Base-by-base conservation (phyloP, 2,113 vertebrate genomes). In the Burhinus bistriatus region DNA sequence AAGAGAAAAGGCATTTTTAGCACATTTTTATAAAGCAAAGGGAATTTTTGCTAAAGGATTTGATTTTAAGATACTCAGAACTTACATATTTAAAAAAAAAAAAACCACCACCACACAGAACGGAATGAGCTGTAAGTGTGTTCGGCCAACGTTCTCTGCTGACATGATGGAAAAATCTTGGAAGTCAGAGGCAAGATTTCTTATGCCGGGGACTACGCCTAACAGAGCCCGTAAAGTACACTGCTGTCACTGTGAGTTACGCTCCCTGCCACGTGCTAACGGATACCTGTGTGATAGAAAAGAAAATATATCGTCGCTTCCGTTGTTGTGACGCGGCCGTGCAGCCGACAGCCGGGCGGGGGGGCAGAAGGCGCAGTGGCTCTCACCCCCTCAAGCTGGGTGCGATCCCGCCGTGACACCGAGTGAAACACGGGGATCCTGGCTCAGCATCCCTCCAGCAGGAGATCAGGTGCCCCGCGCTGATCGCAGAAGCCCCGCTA, bases 401-500 rank as follows among this genome's bases (percentile, higher is more conserved):
- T 3, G n/a, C 5, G 58, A 55, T 55, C 61, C 16, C 21, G 0
- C 40, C 40, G 40, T 40, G 40, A 40, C 27, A 13, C 27, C 2
- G 1, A 11, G 13, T 2, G 57, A 58, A 38, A n/a, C 30, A 1
- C 3, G 27, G 25, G 49, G 69, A 22, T 23, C 52, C 36, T 5
- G 77, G 45, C 80, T 42, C 42, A 36, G 68, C 78, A 82, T 85
- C 78, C 47, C 47, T 30, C 62, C 80, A 32, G 76, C 42, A 57
- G 16, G 75, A 23, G 64, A 26, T 9, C 20, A 5, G 44, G 5
- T 3, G 16, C 34, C 70, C 49, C 6, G 23, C n/a, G 5, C 2
- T 0, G 20, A 52, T 7, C 3, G 2, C 29, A 66, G 64, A 40
- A 44, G 11, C 13, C 2, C 36, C 2, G 1, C 22, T 7, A 5